Base-by-base conservation (phyloP, 2,797 vertebrate genomes). In the Darevskia nairensis region DNA sequence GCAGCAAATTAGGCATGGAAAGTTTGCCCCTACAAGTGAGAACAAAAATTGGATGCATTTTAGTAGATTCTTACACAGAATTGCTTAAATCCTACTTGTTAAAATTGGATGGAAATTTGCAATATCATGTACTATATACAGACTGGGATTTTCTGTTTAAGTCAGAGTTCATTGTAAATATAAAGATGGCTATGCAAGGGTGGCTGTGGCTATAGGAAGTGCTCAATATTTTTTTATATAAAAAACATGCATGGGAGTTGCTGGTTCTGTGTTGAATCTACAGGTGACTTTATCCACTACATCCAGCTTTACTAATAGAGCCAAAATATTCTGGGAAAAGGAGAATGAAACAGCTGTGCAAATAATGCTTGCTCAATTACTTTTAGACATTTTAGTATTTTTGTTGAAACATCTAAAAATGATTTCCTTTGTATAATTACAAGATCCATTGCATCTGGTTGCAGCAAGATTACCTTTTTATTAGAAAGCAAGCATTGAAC, bases 1-100 rank as follows among this genome's bases (percentile, higher is more conserved):
- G n/a, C n/a, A 74, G 21, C 55, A 88, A 93, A 88, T 82, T 80
- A 87, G 79, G 25, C 61, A 83, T 80, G n/a, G 50, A 3, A 55
- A 89, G 80, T 61, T 80, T 66, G 25, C 4, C 10, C 21, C 23
- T 25, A 23, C 21, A 64, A 64, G 39, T 80, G 7, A 80, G 11
- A 79, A 55, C 29, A 79, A 78, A 80, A 35, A 61, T 35, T 5
- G 3, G 11, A 17, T 66, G 25, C 23, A 41, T 79, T 41, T 35
- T 66, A 39, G 9, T 81, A 35, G 19, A 61, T 6, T 6, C 4
- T 80, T 80, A 35, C 55, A 64, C 6, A 55, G 4, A 80, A 39
- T 61, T 23, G 21, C 59, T 32, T 80, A 80, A 8, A 59, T 35
- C 55, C 27, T 61, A 13, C 19, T 25, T 64, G 3, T 6, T 64